phyloP scores from a whole-genome alignment of 2,888 invertebrate genomes.

The Saturnia pavonia region DNA sequence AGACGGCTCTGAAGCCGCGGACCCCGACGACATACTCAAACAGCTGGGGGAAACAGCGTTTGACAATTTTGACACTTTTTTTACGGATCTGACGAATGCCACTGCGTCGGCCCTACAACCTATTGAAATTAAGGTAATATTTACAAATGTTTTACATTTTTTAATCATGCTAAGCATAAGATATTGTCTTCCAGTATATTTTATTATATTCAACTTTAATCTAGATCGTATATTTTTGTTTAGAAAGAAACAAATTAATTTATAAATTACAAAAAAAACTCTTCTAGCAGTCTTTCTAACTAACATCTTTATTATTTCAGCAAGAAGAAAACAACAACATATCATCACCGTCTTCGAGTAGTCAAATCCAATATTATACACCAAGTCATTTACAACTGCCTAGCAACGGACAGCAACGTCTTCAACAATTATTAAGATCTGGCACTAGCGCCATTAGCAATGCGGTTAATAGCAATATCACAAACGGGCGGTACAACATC shows the following conservation, averaged over 20 bases:
- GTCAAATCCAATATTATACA: slow-evolving; percentile 74
- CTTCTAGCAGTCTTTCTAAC: background rate
- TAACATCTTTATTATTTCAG: slow-evolving; percentile 55
- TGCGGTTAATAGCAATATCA: slow-evolving; percentile 70
- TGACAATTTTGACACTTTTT: slow-evolving; percentile 91
- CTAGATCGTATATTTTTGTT: too few relatives aligned
- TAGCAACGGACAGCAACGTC: slow-evolving; percentile 70
- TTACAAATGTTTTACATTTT: slow-evolving; percentile 3
- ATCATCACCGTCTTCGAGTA: slow-evolving; percentile 69
- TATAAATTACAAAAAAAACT: background rate
- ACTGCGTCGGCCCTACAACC: slow-evolving; percentile 83
- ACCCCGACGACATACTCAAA: slow-evolving; percentile 90
- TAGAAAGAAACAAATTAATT: background rate
- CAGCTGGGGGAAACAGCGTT: slow-evolving; percentile 92
- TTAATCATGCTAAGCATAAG: background rate
- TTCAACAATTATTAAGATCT: slow-evolving; percentile 72
- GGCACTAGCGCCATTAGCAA: slow-evolving; percentile 76
- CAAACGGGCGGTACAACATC: slow-evolving; percentile 87
- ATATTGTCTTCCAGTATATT: too few relatives aligned
- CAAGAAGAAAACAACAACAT: slow-evolving; percentile 81
- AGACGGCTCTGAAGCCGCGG: slow-evolving; percentile 70
- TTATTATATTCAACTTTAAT: too few relatives aligned
- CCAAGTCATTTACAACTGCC: slow-evolving; percentile 64
- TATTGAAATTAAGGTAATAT: slow-evolving; percentile 86
- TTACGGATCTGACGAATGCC: slow-evolving; percentile 88